Evolutionary conservation across 2,888 invertebrate genomes (phyloP), one percentile per base, ranked within the genome.

Genomic region (Melangyna quadrimaculata): DNA sequence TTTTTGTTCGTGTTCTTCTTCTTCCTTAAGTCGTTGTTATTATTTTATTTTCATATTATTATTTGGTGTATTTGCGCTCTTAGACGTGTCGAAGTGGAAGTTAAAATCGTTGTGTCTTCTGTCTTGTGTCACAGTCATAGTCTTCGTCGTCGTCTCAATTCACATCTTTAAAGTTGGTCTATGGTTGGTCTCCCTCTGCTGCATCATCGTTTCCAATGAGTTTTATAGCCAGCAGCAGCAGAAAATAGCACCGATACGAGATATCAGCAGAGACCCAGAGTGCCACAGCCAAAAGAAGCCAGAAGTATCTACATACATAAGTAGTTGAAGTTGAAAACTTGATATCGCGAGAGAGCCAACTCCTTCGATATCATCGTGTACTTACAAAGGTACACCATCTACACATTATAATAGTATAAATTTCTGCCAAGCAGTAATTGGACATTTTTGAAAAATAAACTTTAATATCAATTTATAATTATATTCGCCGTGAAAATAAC

Each of bases 151-250:
- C 75, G 77, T 77, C 86, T 78, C 57, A 73, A 70, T 80, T 80
- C 73, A 35, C 67, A 79, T 84, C 51, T 72, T 6, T 67, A 14
- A 51, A 59, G 45, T 70, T 51, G 78, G 80, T 77, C 80, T 80
- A 59, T 69, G 57, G 53, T 70, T 57, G 74, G 79, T 86, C 80
- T 86, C 86, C 86, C 81, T 86, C 81, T 86, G 78, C 73, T 86
- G 80, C 81, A 81, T 84, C 72, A 69, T 24, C 7, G 6, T 27
- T 24, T 51, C 8, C 7, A 51, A 27, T 22, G 9, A 35, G 35
- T 19, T 73, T 67, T 72, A 59, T 80, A 77, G 51, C 75, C 69
- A 48, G 12, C 19, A 48, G 48, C 48, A 82, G 29, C 78, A 48
- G 22, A 63, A 63, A 78, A 61, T 22, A 70, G 63, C 59, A 65